Evolutionary conservation across 2,888 invertebrate species (phyloP).

Genomic region (Leptopterna dolabrata): DNA sequence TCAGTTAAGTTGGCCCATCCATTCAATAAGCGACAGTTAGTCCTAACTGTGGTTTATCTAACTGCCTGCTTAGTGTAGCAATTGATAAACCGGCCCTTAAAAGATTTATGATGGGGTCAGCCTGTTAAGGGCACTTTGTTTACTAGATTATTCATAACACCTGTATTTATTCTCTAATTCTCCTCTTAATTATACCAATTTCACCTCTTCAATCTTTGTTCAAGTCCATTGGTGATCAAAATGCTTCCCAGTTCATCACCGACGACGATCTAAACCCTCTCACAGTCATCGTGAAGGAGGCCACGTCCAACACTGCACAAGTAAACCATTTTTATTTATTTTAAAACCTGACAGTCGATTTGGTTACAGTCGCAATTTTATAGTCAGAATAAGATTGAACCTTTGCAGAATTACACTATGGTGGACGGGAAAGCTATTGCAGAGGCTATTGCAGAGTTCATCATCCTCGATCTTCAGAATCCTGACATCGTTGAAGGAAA

Average conservation of each 20-base stretch:
- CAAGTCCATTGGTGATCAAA: constrained; percentile 22
- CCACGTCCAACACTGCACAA: constrained; percentile 57
- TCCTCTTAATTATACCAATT: too few relatives aligned
- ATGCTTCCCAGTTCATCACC: constrained; percentile 49
- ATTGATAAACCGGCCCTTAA: too few relatives aligned
- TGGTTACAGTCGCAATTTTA: neutral
- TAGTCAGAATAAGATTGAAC: neutral
- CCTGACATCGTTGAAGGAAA: constrained; percentile 69
- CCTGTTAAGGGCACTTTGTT: too few relatives aligned
- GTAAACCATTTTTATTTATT: neutral
- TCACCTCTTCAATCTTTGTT: neutral
- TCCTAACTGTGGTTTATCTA: too few relatives aligned
- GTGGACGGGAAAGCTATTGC: constrained; percentile 67
- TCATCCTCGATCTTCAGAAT: constrained; percentile 68
- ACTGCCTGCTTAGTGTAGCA: too few relatives aligned
- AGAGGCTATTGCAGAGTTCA: constrained; percentile 69
- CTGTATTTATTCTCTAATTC: too few relatives aligned
- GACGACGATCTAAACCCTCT: constrained; percentile 60
- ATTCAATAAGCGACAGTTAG: too few relatives aligned
- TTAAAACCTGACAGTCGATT: neutral
- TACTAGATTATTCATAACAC: too few relatives aligned
- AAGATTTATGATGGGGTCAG: too few relatives aligned
- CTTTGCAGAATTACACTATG: constrained; percentile 55
- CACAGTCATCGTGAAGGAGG: constrained; percentile 59
- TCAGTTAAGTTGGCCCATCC: too few relatives aligned